phyloP scores from a whole-genome alignment of 92 coral and sea anemone genomes.

The Heteractis magnifica region DNA sequence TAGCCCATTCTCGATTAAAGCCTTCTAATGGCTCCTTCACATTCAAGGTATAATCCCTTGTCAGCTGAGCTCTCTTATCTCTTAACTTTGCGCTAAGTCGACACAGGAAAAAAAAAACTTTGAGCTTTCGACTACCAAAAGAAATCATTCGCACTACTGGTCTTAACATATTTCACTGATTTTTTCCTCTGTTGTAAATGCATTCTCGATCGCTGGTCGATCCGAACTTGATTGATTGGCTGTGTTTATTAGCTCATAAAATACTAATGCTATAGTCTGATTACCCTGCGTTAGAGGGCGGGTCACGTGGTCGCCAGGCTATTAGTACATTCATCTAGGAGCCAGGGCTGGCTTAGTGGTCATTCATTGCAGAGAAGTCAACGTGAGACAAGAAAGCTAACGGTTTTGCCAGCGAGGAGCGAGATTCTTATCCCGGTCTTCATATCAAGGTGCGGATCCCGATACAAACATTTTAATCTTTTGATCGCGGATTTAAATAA shows the following conservation, averaged over 20 bases:
- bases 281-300: constrained; percentile 3
- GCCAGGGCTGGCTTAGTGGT: constrained; percentile 1
- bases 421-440: neutral
- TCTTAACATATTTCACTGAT: neutral
- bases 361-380: constrained; percentile 1
- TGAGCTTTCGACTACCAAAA: neutral
- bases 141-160: neutral
- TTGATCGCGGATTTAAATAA: constrained; percentile 1
- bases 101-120: neutral
- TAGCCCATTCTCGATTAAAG: neutral
- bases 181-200: neutral
- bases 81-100: neutral
- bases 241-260: constrained; percentile 23
- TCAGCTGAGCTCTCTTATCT: neutral
- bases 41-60: neutral
- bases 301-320: constrained; percentile 31
- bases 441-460: neutral
- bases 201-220: neutral
- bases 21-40: constrained; percentile 11
- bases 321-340: neutral
- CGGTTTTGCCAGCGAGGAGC: constrained; percentile 2
- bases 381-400: constrained; percentile 13
- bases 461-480: neutral
- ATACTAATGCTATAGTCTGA: constrained; percentile 10
- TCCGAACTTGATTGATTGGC: neutral